Conservation (phyloP, 2,113 vertebrate species). For the Opisthocomus hoazin region DNA sequence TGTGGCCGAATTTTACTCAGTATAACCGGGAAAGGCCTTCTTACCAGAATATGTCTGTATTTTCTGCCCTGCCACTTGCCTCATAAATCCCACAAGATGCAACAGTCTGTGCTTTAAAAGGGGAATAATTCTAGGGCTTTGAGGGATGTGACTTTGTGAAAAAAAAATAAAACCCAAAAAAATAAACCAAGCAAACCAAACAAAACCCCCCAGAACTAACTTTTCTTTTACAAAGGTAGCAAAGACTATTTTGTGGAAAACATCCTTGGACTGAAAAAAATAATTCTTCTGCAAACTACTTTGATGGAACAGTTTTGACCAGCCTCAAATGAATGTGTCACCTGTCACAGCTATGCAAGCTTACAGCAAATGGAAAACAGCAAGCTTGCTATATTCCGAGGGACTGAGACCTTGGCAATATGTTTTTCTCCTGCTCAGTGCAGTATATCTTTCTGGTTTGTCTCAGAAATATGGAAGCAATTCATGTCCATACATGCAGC, state of each 20-base stretch:
- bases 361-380: background rate
- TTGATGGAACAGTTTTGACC: background rate
- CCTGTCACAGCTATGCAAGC: background rate
- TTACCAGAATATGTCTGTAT: background rate
- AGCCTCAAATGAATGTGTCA: background rate
- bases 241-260: background rate
- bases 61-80: background rate
- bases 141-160: background rate
- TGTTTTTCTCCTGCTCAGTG: background rate
- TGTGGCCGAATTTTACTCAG: background rate
- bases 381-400: background rate
- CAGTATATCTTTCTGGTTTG: background rate
- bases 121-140: background rate
- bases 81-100: background rate
- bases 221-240: background rate
- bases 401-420: background rate
- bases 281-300: background rate
- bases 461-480: background rate
- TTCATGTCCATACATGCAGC: background rate
- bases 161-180: too few species aligned
- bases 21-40: background rate
- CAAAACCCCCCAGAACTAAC: background rate
- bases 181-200: background rate
- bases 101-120: background rate
- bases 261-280: background rate